phyloP scores from a whole-genome alignment of 2,113 vertebrate species.

The Cynopterus brachyotis region DNA sequence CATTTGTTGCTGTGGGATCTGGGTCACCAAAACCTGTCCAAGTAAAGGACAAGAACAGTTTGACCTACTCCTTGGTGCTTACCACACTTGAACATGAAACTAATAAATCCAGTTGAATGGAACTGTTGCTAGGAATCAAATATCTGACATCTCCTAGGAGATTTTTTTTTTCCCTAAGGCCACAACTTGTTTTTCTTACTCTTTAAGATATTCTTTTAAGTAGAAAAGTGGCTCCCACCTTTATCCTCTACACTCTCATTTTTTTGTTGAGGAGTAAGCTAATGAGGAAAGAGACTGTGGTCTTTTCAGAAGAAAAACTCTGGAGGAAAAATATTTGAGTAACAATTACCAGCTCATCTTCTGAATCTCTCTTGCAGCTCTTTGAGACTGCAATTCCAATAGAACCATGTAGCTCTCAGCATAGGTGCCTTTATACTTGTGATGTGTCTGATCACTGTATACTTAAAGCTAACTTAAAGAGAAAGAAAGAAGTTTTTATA shows the following conservation, averaged over 20 bases:
- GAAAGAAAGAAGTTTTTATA: neutral
- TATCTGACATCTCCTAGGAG: neutral
- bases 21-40: neutral
- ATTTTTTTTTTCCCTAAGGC: neutral
- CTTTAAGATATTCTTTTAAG: neutral
- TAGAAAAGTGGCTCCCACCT: neutral
- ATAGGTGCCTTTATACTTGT: neutral
- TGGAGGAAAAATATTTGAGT: neutral
- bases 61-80: neutral
- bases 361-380: neutral
- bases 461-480: neutral
- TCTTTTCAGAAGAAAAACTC: slow-evolving; percentile 2
- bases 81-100: slow-evolving; percentile 23
- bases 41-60: neutral
- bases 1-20: neutral
- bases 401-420: neutral
- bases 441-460: neutral
- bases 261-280: neutral
- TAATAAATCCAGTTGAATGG: neutral
- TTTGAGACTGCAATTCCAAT: neutral
- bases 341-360: neutral
- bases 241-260: neutral
- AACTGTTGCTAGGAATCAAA: neutral
- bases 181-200: neutral
- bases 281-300: neutral